These are phyloP conservation scores for Periophthalmus magnuspinnatus DNA, from an alignment of 2,797 vertebrate genomes.

Conservation along the genomic window DNA sequence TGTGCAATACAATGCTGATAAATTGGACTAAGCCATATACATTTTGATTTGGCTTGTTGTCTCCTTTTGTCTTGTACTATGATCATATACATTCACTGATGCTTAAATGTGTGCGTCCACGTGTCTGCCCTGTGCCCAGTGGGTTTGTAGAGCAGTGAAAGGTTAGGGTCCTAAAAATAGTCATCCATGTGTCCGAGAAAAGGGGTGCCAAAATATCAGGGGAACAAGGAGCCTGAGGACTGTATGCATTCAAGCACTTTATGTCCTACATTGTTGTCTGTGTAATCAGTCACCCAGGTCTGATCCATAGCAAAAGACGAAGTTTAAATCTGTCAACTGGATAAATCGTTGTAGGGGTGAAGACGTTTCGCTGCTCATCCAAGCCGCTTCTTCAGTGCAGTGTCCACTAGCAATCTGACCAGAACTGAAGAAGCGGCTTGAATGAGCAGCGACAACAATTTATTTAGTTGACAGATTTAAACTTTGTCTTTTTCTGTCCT, in stretches of 20 bases:
- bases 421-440: no score
- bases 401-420: no score
- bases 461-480: no score
- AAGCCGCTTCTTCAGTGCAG: no score
- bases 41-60: neutral
- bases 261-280: neutral
- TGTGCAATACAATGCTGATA: neutral
- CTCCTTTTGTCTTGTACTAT: neutral
- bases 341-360: no score
- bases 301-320: no score
- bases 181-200: constrained; percentile 49
- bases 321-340: no score
- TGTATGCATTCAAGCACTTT: neutral
- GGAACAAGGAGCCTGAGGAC: constrained; percentile 23
- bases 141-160: constrained; percentile 57
- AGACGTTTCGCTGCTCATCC: no score
- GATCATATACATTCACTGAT: neutral
- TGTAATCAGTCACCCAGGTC: no score
- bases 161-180: constrained; percentile 73
- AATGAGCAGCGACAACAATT: no score
- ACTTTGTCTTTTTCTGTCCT: no score
- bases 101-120: constrained; percentile 4
- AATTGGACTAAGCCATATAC: neutral
- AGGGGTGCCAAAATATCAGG: constrained; percentile 46
- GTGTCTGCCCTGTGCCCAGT: constrained; percentile 32